Conservation (phyloP, 2,113 vertebrate genomes). For the human region GRCh38 chr13:67290001-67290500, state of each 20-base stretch:
- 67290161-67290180: no score
- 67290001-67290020: background rate
- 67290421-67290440: background rate
- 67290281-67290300: background rate
- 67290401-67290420: background rate
- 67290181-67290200: no score
- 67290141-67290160: no score
- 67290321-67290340: background rate
- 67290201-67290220: no score
- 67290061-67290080: no score
- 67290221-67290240: background rate
- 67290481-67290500: background rate
- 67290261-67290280: background rate
- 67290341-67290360: no score
- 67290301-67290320: background rate
- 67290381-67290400: background rate
- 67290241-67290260: background rate
- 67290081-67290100: no score
- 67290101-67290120: no score
- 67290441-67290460: background rate
- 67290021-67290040: background rate
- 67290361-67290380: background rate
- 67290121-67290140: no score
- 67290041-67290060: no score
- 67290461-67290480: background rate